Evolutionary conservation across 2,888 invertebrate species (phyloP).

Genomic region (Philopedon plagiatum): DNA sequence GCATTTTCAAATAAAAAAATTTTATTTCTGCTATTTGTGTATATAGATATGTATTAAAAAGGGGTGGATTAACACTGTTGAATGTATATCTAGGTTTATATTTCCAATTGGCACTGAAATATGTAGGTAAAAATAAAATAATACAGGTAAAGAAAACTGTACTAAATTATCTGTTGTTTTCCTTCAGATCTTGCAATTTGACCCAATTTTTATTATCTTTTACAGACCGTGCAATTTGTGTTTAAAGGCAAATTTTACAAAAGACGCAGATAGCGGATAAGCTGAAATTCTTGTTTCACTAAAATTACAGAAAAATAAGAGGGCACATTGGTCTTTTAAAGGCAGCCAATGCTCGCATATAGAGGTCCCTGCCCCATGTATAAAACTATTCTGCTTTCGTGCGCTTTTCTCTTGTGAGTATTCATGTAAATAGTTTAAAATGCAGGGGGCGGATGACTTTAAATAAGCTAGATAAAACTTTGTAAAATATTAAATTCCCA

Average conservation of each 20-base stretch:
- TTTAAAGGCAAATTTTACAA: conserved; percentile 11
- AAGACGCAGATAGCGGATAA: conserved; percentile 21
- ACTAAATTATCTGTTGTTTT: no score
- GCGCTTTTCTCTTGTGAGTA: conserved; percentile 9
- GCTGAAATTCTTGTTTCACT: conserved; percentile 20
- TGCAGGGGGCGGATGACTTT: neutral
- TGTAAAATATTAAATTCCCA: neutral
- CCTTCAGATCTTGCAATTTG: no score
- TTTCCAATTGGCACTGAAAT: no score
- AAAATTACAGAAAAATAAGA: conserved; percentile 25
- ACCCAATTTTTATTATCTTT: no score
- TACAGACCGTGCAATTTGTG: conserved; percentile 3
- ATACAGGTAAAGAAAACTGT: no score
- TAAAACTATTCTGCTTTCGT: conserved; percentile 8
- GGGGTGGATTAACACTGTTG: no score
- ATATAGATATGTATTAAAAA: no score
- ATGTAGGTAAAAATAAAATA: no score
- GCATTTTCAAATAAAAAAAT: no score
- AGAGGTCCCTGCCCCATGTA: conserved; percentile 26
- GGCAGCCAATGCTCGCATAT: conserved; percentile 31
- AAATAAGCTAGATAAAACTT: conserved; percentile 1
- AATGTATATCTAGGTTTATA: no score
- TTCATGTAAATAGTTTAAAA: conserved; percentile 19
- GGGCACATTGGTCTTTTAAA: conserved; percentile 32
- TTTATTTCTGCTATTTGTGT: no score